Conservation (phyloP, 2,797 vertebrate species). For the Typhlichthys subterraneus region DNA sequence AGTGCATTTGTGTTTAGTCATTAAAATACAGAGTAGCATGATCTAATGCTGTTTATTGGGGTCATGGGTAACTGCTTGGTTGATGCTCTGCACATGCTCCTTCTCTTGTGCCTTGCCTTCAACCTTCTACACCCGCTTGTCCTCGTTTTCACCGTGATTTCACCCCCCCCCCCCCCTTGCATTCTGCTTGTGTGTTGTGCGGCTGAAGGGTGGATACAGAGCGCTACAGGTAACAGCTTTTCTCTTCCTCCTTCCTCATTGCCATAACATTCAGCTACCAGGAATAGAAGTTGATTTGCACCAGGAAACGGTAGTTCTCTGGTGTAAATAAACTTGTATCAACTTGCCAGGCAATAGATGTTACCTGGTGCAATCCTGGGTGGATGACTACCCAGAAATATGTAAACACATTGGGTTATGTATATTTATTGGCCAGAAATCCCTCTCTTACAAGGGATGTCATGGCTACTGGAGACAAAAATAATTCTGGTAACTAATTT, state of each 20-base stretch:
- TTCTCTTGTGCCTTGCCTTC: slow-evolving; percentile 27
- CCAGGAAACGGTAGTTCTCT: background rate
- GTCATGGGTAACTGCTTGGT: slow-evolving; percentile 39
- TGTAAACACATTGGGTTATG: no score
- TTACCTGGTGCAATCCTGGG: no score
- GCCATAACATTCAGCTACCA: background rate
- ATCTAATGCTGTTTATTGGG: slow-evolving; percentile 38
- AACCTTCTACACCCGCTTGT: slow-evolving; percentile 52
- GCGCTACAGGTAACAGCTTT: slow-evolving; percentile 93
- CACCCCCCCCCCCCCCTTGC: slow-evolving; percentile 78
- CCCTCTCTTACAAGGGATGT: no score
- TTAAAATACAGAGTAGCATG: slow-evolving; percentile 40
- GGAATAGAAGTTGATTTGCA: slow-evolving; percentile 24
- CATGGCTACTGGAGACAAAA: no score
- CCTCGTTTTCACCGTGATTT: slow-evolving; percentile 56
- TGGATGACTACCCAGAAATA: no score
- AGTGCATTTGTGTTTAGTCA: no score
- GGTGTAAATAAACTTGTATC: no score
- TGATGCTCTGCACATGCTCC: slow-evolving; percentile 23
- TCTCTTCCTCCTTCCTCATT: slow-evolving; percentile 60
- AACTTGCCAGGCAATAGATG: no score
- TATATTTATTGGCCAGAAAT: no score
- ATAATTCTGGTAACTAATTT: no score
- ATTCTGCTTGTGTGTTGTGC: slow-evolving; percentile 83
- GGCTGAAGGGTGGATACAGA: slow-evolving; percentile 99